Evolutionary conservation across 2,888 invertebrate species (phyloP).

Genomic region (Eupsilia transversa): DNA sequence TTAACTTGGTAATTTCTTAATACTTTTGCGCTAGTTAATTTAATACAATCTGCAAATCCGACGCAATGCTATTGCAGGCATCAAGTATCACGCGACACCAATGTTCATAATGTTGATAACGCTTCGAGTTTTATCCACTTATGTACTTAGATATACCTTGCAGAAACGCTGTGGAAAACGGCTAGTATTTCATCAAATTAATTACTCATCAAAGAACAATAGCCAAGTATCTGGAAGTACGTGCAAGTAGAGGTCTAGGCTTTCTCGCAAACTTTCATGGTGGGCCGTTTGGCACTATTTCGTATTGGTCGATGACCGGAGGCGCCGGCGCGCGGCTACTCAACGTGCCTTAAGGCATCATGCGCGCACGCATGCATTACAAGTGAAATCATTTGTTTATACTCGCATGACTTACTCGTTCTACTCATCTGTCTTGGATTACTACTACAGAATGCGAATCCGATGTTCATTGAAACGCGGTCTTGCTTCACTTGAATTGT

Average conservation of each 20-base stretch:
- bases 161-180: neutral
- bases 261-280: conserved; percentile 65
- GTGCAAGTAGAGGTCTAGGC: conserved; percentile 33
- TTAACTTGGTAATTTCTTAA: conserved; percentile 39
- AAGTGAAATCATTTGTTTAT: conserved; percentile 66
- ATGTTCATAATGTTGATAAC: conserved; percentile 33
- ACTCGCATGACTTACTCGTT: conserved; percentile 54
- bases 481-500: conserved; percentile 26
- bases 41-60: conserved; percentile 41
- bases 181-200: conserved; percentile 14
- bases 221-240: conserved; percentile 1
- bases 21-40: conserved; percentile 40
- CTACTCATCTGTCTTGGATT: conserved; percentile 51
- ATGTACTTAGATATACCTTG: neutral
- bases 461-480: conserved; percentile 40
- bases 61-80: conserved; percentile 39
- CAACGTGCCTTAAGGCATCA: conserved; percentile 54
- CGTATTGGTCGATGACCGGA: conserved; percentile 73
- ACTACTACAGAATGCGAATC: conserved; percentile 41
- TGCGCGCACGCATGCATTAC: conserved; percentile 59
- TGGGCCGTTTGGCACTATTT: conserved; percentile 72
- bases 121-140: conserved; percentile 8
- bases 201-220: conserved; percentile 33
- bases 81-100: conserved; percentile 39
- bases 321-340: conserved; percentile 59